Percentiles rank a stretch among this genome's conserved stretches.
Conservation (phyloP, 2,113 vertebrate genomes). For the Notiomystis cincta region DNA sequence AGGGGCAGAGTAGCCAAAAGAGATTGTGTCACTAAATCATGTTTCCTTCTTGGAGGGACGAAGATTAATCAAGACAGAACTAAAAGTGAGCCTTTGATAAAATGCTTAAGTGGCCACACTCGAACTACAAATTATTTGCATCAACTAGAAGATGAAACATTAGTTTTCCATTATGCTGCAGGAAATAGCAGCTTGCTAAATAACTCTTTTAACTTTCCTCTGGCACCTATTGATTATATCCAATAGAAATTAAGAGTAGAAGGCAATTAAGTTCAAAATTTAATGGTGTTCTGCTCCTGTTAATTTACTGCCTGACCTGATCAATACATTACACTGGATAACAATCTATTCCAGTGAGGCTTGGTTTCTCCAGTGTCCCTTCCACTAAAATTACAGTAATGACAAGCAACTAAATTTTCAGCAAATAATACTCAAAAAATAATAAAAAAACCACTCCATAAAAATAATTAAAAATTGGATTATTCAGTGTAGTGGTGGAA, state of each 20-base stretch:
- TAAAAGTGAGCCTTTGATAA: slow-evolving; percentile 45
- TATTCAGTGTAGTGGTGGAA: background rate
- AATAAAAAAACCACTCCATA: background rate
- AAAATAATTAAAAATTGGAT: slow-evolving; percentile 45
- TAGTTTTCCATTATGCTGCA: slow-evolving; percentile 60
- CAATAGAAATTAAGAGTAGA: slow-evolving; percentile 80
- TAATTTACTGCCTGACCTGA: slow-evolving; percentile 80
- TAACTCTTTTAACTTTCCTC: slow-evolving; percentile 74
- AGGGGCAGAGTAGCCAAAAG: background rate
- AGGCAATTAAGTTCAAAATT: slow-evolving; percentile 83
- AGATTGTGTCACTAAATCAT: background rate
- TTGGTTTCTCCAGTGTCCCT: slow-evolving; percentile 44
- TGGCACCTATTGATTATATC: slow-evolving; percentile 77
- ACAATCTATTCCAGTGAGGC: slow-evolving; percentile 60
- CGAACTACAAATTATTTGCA: slow-evolving; percentile 45
- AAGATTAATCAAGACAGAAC: slow-evolving; percentile 16
- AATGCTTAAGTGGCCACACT: slow-evolving; percentile 45
- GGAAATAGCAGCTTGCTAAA: slow-evolving; percentile 68
- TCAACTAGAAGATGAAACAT: slow-evolving; percentile 60
- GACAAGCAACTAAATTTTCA: slow-evolving; percentile 29
- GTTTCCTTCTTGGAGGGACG: background rate
- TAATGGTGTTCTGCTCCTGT: slow-evolving; percentile 73
- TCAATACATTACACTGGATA: slow-evolving; percentile 75
- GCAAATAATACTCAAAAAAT: background rate
- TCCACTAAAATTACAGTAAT: slow-evolving; percentile 62